A percentile compares a stretch with the other conserved stretches of the same genome.
Evolutionary conservation across 2,113 vertebrate species (phyloP).

Genomic region (Pycnonotus jocosus): DNA sequence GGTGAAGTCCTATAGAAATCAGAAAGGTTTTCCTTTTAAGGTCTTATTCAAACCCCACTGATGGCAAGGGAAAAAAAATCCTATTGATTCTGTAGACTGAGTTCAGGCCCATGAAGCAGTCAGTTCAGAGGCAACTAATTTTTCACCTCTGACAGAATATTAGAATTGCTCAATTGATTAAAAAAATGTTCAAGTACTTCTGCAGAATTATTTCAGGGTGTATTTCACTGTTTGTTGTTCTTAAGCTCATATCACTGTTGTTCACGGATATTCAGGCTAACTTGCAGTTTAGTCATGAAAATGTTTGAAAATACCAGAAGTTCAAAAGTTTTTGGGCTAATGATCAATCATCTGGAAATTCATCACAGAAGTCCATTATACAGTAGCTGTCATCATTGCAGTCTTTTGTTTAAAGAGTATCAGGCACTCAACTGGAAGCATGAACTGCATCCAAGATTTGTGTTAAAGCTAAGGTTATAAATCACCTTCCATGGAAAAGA

Average conservation of each 20-base stretch:
- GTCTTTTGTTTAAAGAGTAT: conserved; percentile 36
- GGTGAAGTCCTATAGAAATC: neutral
- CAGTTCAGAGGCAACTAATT: neutral
- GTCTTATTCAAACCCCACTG: neutral
- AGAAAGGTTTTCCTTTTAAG: conserved; percentile 20
- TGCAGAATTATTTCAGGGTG: neutral
- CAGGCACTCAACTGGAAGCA: conserved; percentile 3
- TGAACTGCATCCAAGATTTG: conserved; percentile 6
- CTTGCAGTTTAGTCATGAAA: neutral
- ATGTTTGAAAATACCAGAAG: conserved; percentile 1
- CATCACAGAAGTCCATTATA: conserved; percentile 1
- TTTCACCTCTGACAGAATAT: neutral
- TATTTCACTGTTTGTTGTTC: neutral
- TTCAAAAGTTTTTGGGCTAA: neutral
- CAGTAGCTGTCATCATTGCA: conserved; percentile 20
- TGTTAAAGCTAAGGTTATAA: conserved; percentile 16
- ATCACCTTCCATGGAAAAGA: neutral
- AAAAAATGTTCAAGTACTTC: neutral
- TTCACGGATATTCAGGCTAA: neutral
- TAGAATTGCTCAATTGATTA: neutral
- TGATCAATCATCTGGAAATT: conserved; percentile 16
- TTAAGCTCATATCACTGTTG: neutral
- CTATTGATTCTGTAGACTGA: neutral
- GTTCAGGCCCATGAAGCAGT: neutral
- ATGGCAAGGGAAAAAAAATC: neutral